Conservation (phyloP, 2,113 vertebrate genomes). For the Trogon melanurus region DNA sequence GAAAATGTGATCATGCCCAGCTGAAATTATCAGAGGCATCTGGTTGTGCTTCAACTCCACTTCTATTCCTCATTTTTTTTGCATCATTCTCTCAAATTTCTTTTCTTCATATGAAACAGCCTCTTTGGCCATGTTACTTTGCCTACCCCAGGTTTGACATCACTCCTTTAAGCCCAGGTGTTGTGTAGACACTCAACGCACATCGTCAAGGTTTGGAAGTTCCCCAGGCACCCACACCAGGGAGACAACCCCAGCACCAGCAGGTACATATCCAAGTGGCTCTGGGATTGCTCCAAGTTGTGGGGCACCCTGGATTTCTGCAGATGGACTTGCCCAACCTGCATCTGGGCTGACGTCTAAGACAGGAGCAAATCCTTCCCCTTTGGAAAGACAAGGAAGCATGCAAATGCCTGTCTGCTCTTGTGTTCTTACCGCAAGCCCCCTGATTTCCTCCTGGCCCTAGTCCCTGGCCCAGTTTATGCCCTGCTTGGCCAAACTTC, state of each 20-base stretch:
- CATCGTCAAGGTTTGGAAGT: not conserved
- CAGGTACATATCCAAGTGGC: rapidly evolving
- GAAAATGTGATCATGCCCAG: not conserved
- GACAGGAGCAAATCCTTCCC: not conserved
- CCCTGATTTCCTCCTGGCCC: slow-evolving; percentile 1
- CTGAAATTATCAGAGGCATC: not conserved
- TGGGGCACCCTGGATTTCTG: not conserved
- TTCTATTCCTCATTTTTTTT: not conserved
- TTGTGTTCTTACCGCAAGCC: not conserved
- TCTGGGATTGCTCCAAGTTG: not conserved
- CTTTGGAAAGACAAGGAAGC: not conserved
- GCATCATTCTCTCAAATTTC: not conserved
- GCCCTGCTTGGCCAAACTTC: not conserved
- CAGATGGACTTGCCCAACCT: not conserved
- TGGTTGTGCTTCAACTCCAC: not conserved
- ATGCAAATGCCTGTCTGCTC: not conserved
- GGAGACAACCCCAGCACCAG: not conserved
- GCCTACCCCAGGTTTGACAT: not conserved
- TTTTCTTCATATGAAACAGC: not conserved
- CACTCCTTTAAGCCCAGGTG: not conserved
- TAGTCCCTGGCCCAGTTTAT: not conserved
- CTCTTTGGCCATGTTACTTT: not conserved
- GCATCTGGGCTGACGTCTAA: not conserved
- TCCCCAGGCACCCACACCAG: not conserved
- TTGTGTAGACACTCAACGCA: rapidly evolving